phyloP scores from a whole-genome alignment of 2,797 vertebrate species.

The Poecilia gillii region DNA sequence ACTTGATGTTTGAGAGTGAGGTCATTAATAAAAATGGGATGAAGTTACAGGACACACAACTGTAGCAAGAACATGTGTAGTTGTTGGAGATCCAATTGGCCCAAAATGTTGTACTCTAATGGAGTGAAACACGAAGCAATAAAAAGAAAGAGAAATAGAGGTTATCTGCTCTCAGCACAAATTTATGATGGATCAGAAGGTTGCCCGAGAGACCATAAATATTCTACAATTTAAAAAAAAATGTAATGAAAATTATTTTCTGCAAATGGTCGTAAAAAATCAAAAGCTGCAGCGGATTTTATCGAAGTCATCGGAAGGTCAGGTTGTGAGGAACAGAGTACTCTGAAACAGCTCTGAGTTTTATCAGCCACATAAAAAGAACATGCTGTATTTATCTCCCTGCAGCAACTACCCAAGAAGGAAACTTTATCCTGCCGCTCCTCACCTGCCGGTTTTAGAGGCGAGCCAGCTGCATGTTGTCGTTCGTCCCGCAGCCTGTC shows the following conservation, averaged over 20 bases:
- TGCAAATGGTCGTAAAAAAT: slow-evolving; percentile 22
- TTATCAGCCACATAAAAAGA: slow-evolving; percentile 33
- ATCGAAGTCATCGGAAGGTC: slow-evolving; percentile 17
- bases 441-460: slow-evolving; percentile 35
- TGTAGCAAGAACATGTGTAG: neutral
- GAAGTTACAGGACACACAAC: neutral
- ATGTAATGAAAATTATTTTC: slow-evolving; percentile 32
- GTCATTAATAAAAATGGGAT: neutral
- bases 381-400: slow-evolving; percentile 18
- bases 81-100: neutral
- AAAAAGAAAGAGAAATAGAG: slow-evolving; percentile 3
- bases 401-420: slow-evolving; percentile 26
- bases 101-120: neutral
- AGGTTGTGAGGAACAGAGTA: slow-evolving; percentile 23
- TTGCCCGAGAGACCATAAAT: neutral
- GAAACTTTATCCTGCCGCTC: slow-evolving; percentile 40
- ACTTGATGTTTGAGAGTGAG: neutral
- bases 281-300: slow-evolving; percentile 10
- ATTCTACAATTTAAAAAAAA: neutral
- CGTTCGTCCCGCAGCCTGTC: slow-evolving; percentile 53
- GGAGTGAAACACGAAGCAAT: neutral
- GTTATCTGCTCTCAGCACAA: slow-evolving; percentile 17
- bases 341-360: slow-evolving; percentile 36
- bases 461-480: slow-evolving; percentile 29
- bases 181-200: slow-evolving; percentile 16